Conservation (phyloP, 2,113 vertebrate species). For the Paraplagusia blochii region DNA sequence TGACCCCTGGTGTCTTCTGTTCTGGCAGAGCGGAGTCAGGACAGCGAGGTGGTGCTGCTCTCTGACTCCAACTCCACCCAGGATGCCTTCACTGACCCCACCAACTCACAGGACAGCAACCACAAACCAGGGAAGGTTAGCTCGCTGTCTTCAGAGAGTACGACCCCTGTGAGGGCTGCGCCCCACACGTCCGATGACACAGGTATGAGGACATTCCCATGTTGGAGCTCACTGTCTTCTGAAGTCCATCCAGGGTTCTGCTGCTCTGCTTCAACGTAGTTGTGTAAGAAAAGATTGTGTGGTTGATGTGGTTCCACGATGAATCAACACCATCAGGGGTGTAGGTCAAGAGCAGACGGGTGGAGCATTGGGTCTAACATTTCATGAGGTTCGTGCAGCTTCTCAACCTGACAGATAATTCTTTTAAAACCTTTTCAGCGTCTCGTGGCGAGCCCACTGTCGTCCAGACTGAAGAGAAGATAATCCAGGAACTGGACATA, state of each 20-base stretch:
- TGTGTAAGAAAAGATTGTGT: no score
- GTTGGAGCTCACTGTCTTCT: no score
- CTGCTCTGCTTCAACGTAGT: no score
- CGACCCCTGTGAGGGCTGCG: slow-evolving; percentile 79
- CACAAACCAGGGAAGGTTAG: slow-evolving; percentile 84
- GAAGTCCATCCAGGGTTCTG: no score
- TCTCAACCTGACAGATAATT: no score
- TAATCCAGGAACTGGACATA: slow-evolving; percentile 66
- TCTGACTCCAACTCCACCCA: slow-evolving; percentile 97
- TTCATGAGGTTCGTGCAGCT: no score
- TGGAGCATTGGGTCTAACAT: no score
- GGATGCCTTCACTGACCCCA: slow-evolving; percentile 89
- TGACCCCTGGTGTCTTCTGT: slow-evolving; percentile 36
- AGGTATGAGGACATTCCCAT: slow-evolving; percentile 76
- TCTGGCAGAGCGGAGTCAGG: slow-evolving; percentile 91
- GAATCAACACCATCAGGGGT: no score
- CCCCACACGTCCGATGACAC: slow-evolving; percentile 76
- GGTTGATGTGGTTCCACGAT: no score
- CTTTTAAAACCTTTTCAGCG: no score
- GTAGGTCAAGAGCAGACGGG: no score
- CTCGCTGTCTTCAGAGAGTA: slow-evolving; percentile 70
- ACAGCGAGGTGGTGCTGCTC: slow-evolving; percentile 88
- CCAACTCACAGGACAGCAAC: slow-evolving; percentile 86
- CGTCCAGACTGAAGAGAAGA: slow-evolving; percentile 61
- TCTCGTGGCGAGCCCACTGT: slow-evolving; percentile 40